Evolutionary conservation across 2,113 vertebrate species (phyloP).

Genomic region (Cyrtonyx montezumae): DNA sequence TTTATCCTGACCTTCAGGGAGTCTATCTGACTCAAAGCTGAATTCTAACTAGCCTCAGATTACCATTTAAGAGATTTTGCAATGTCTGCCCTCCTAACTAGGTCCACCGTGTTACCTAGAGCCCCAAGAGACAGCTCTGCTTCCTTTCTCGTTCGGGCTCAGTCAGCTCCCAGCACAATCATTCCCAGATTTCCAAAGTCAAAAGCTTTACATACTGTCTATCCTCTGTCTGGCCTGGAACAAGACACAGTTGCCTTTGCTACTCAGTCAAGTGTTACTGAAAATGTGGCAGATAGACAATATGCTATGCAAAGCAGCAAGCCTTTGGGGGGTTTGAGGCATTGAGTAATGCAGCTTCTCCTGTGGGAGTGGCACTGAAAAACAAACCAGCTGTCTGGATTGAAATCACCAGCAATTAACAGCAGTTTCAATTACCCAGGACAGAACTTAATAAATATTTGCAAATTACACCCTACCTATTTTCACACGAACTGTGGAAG

Average conservation of each 20-base stretch:
- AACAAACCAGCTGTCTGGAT: conserved; percentile 56
- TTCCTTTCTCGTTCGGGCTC: background rate
- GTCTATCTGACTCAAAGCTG: background rate
- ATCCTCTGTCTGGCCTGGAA: background rate
- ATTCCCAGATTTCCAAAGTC: background rate
- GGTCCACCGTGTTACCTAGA: background rate
- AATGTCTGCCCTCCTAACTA: background rate
- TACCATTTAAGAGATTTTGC: background rate
- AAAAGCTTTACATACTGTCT: background rate
- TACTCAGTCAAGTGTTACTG: conserved; percentile 6
- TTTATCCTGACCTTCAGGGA: background rate
- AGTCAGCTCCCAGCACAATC: background rate
- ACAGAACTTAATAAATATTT: conserved; percentile 43
- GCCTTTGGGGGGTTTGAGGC: conserved; percentile 11
- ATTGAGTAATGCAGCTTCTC: conserved; percentile 21
- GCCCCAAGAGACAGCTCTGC: background rate
- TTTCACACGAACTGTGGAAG: background rate
- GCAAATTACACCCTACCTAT: conserved; percentile 27
- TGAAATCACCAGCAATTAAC: conserved; percentile 55
- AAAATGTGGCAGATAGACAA: background rate
- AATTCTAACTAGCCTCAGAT: background rate
- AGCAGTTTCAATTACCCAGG: conserved; percentile 38
- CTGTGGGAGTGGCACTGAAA: conserved; percentile 1
- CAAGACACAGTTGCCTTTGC: background rate
- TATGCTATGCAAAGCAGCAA: background rate